Percentiles rank a stretch among this genome's conserved stretches.
Conservation (phyloP, 2,888 invertebrate species). For the Ametastegia equiseti region DNA sequence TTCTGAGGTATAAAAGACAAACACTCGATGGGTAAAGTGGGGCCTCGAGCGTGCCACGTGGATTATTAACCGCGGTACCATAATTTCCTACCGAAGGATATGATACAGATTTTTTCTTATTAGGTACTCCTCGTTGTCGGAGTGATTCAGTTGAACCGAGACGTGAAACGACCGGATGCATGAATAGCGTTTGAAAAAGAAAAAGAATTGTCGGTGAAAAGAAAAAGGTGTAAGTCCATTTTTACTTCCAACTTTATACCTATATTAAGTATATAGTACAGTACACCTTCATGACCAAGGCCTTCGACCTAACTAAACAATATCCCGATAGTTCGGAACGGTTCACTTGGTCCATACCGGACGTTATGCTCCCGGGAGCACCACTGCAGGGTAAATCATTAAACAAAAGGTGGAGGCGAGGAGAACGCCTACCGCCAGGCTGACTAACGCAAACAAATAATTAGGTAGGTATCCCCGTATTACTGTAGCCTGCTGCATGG, state of each 20-base stretch:
- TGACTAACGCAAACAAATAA: constrained; percentile 50
- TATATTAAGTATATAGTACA: constrained; percentile 3
- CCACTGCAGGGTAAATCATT: constrained; percentile 58
- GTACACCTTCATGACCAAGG: constrained; percentile 18
- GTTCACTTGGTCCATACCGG: constrained; percentile 63
- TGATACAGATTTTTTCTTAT: background rate
- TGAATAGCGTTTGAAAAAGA: background rate
- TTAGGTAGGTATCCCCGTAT: constrained; percentile 46
- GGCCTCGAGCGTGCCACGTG: background rate
- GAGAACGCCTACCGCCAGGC: constrained; percentile 66
- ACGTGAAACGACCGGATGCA: constrained; percentile 23
- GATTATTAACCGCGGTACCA: background rate
- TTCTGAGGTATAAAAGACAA: background rate
- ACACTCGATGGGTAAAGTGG: background rate
- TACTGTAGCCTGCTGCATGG: background rate
- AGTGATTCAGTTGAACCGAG: background rate
- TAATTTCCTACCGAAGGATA: constrained; percentile 6
- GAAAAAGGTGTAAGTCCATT: background rate
- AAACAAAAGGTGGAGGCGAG: constrained; percentile 56
- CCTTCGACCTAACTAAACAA: constrained; percentile 14
- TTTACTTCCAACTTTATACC: background rate
- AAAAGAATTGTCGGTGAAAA: background rate
- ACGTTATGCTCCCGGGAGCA: constrained; percentile 61
- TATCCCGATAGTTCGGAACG: constrained; percentile 56
- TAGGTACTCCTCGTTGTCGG: background rate